Conservation (phyloP, 2,888 invertebrate genomes). For the Gryllus longicercus region DNA sequence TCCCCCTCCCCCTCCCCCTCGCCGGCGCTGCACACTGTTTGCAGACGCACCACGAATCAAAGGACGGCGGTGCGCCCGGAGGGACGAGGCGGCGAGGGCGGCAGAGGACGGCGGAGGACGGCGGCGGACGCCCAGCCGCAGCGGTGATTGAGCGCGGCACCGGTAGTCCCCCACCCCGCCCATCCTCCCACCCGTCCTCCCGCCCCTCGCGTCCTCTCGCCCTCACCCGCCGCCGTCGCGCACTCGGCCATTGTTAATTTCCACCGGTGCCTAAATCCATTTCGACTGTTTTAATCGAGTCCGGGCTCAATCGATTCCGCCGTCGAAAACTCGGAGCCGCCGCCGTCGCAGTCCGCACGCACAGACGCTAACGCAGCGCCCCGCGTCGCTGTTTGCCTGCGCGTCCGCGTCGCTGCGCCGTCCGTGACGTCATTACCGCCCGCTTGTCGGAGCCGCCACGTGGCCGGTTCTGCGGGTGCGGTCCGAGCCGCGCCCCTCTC, state of each 20-base stretch:
- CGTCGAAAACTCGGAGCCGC: not conserved
- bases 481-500: not conserved
- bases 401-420: not conserved
- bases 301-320: not conserved
- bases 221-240: too few species aligned
- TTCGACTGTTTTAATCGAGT: conserved; percentile 17
- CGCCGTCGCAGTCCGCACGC: not conserved
- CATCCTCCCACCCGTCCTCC: too few species aligned
- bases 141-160: not conserved
- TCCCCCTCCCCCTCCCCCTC: too few species aligned
- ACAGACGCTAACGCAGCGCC: not conserved
- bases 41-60: too few species aligned
- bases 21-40: too few species aligned
- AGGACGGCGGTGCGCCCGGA: too few species aligned
- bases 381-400: not conserved
- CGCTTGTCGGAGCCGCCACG: not conserved
- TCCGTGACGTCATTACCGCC: not conserved
- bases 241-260: not conserved
- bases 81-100: too few species aligned
- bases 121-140: not conserved
- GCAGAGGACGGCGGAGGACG: too few species aligned
- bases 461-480: not conserved
- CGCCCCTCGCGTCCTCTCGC: too few species aligned
- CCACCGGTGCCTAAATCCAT: not conserved
- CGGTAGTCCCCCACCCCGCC: too few species aligned